These are phyloP conservation scores for Tetranychus urticae DNA, from an alignment of 1,140 invertebrate genomes.

Conservation along the genomic window DNA sequence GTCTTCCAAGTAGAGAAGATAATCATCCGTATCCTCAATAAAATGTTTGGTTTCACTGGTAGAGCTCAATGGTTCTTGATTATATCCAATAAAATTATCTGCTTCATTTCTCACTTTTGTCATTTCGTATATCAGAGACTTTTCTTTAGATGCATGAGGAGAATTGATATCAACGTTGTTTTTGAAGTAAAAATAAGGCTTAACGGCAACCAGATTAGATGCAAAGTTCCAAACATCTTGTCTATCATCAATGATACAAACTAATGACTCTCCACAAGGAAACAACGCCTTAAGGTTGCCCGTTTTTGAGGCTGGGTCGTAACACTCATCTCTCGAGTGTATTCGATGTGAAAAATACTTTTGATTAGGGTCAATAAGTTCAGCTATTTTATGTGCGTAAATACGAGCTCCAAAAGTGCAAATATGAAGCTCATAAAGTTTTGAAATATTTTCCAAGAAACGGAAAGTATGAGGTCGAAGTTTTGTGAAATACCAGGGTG, in stretches of 20 bases:
- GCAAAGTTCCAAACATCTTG: constrained; percentile 97
- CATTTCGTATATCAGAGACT: constrained; percentile 13
- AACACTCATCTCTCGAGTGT: constrained; percentile 90
- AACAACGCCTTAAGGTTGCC: constrained; percentile 90
- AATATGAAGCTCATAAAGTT: constrained; percentile 84
- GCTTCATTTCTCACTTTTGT: too few species aligned
- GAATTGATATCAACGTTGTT: constrained; percentile 98
- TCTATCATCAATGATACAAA: constrained; percentile 95
- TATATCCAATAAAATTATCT: too few species aligned
- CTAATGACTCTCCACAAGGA: constrained; percentile 90
- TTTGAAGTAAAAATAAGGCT: constrained; percentile 83
- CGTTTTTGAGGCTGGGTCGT: constrained; percentile 82
- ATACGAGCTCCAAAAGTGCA: constrained; percentile 90
- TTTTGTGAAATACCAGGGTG: constrained; percentile 81
- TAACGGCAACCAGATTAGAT: constrained; percentile 81
- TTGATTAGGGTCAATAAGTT: constrained; percentile 52
- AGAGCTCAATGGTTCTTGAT: too few species aligned
- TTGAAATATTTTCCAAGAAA: constrained; percentile 62
- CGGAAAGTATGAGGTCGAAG: constrained; percentile 59
- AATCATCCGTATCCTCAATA: constrained; percentile 80
- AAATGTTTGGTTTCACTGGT: constrained; percentile 5
- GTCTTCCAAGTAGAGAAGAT: constrained; percentile 67
- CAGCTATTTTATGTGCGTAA: constrained; percentile 89
- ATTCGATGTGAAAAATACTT: constrained; percentile 77
- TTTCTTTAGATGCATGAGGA: constrained; percentile 26